Percentiles rank a stretch among this genome's conserved stretches.
phyloP scores from a whole-genome alignment of 2,888 invertebrate genomes.

The Scaptomyza flava region DNA sequence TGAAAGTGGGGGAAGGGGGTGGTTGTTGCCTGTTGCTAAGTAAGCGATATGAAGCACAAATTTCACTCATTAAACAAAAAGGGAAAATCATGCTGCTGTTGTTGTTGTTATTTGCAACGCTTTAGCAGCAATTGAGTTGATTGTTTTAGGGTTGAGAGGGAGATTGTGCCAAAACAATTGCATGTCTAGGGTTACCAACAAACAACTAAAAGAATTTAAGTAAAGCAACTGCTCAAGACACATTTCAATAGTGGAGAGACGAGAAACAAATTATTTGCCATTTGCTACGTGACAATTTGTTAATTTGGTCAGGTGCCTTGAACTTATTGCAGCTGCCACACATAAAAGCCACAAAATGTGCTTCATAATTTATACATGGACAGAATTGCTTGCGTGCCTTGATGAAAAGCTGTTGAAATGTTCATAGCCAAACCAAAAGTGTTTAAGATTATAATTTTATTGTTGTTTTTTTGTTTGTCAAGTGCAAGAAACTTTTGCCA shows the following conservation, averaged over 20 bases:
- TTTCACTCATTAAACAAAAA: constrained; percentile 73
- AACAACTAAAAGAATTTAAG: constrained; percentile 18
- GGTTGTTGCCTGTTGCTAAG: constrained; percentile 24
- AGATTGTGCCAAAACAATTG: constrained; percentile 38
- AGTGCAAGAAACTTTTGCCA: constrained; percentile 63
- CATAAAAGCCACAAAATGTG: constrained; percentile 24
- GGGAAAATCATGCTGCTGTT: constrained; percentile 9
- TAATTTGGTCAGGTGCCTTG: constrained; percentile 60
- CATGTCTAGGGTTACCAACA: constrained; percentile 65
- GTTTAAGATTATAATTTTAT: constrained; percentile 42
- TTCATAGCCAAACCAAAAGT: constrained; percentile 27
- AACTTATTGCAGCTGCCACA: constrained; percentile 31
- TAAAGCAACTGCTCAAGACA: constrained; percentile 23
- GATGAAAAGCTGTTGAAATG: constrained; percentile 53
- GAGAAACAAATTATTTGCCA: constrained; percentile 18
- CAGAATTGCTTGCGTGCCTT: constrained; percentile 45
- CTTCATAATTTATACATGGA: constrained; percentile 58
- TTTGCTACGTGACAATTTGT: constrained; percentile 80
- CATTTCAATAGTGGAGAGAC: constrained; percentile 17
- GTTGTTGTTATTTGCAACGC: constrained; percentile 14
- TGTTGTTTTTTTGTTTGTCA: constrained; percentile 27
- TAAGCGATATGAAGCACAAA: constrained; percentile 58
- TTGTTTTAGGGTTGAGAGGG: constrained; percentile 43
- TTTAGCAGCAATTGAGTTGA: constrained; percentile 73
- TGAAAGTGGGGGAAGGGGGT: not conserved